Percentiles rank a stretch among this genome's conserved stretches.
Conservation (phyloP, 2,888 invertebrate species). For the Nemotelus nigrinus region DNA sequence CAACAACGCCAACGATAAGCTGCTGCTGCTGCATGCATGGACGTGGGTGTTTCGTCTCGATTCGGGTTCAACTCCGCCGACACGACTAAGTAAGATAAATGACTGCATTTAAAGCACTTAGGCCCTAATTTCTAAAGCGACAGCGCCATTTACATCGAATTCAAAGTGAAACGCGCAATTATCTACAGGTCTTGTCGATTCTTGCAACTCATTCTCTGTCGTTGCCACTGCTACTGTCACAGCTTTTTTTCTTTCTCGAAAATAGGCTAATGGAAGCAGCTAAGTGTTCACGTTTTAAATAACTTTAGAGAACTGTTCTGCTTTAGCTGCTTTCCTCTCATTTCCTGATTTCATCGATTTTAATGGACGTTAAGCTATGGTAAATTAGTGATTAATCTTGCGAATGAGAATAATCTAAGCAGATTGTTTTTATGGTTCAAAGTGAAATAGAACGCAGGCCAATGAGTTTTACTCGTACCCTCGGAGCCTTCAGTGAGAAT, state of each 20-base stretch:
- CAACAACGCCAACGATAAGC: too few species aligned
- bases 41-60: conserved; percentile 6
- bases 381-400: too few species aligned
- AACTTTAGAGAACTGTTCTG: too few species aligned
- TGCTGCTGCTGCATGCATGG: conserved; percentile 22
- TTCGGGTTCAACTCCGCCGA: conserved; percentile 16
- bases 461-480: too few species aligned
- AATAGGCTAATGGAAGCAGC: not conserved
- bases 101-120: conserved; percentile 52
- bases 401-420: too few species aligned
- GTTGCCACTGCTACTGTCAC: not conserved
- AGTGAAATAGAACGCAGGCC: too few species aligned
- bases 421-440: too few species aligned
- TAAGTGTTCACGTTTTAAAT: not conserved
- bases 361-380: too few species aligned
- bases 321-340: not conserved
- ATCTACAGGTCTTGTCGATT: not conserved
- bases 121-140: conserved; percentile 42
- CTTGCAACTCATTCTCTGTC: not conserved
- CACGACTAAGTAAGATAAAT: conserved; percentile 52
- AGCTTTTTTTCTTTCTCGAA: not conserved
- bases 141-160: conserved; percentile 9
- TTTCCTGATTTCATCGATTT: not conserved
- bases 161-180: not conserved
- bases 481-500: too few species aligned